Evolutionary conservation across 30 jellyfish, hydroid and myxozoan species (phyloP), one percentile per base, ranked within the genome.

Genomic region (Turritopsis rubra): DNA sequence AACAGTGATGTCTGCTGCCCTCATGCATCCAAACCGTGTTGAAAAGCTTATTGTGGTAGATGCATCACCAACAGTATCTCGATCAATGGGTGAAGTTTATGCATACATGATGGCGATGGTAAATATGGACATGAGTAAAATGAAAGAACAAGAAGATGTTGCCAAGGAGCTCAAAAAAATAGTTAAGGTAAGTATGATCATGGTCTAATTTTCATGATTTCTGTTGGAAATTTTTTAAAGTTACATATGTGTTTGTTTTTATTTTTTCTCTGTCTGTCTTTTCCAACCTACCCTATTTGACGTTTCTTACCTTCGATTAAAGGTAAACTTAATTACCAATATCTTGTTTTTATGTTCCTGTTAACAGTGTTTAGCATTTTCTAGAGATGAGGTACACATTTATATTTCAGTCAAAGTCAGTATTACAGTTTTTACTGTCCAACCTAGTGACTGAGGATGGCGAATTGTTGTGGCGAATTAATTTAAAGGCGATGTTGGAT

Each of bases 1-100:
- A 72, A 81, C 91, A 18, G 91, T 84, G 29, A 91, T 91, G 97
- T 24, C 94, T 21, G 19, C 88, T 1, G 90, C 97, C 1, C 71
- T 91, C 66, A 79, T 53, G 8, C 41, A 86, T 27, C 92, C 89
- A 1, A 88, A 80, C 26, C 29, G 53, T 17, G 87, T 91, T 54
- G 91, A 87, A 27, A 84, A 79, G 71, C 83, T 91, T 19, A 75
- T 91, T 66, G 90, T 82, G 26, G 96, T 91, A 20, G 97, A 91
- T 87, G 83, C 89, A 1, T 90, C 94, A 17, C 97, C 97, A 8
- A 75, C 54, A n/a, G 31, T 81, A 0, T 80, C 96, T 18, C 68
- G 83, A 9, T 83, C 96, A 17, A 80, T 90, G 19, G 90, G 84
- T 1, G 90, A 84, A 29, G 95, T 87, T 23, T 80, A 75, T 28